Evolutionary conservation across 2,888 invertebrate genomes (phyloP).

Genomic region (Eupeodes luniger): DNA sequence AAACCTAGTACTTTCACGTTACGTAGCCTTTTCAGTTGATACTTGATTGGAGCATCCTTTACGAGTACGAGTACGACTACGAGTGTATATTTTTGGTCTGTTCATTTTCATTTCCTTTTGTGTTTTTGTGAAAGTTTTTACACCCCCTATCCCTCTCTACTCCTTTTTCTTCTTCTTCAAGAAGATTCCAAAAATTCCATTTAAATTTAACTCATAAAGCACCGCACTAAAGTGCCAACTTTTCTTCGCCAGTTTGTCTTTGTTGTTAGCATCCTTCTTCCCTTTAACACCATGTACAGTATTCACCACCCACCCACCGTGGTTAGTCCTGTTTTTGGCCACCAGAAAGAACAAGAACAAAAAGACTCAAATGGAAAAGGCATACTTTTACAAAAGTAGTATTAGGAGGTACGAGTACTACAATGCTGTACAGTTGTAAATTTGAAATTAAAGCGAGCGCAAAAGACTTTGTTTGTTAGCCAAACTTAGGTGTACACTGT

Average conservation of each 20-base stretch:
- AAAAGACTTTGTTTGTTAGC: conserved; percentile 66
- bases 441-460: conserved; percentile 72
- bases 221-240: conserved; percentile 68
- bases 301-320: not conserved
- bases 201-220: conserved; percentile 72
- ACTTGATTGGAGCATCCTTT: conserved; percentile 30
- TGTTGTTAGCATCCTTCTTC: conserved; percentile 45
- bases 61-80: not conserved
- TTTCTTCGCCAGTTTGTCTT: conserved; percentile 60
- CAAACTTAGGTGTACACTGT: conserved; percentile 26
- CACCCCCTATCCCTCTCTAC: not conserved
- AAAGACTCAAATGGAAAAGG: conserved; percentile 30
- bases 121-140: conserved; percentile 43
- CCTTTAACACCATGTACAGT: not conserved
- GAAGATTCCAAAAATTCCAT: conserved; percentile 68
- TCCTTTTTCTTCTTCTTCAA: not conserved
- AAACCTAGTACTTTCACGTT: not conserved
- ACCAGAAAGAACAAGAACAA: not conserved
- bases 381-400: conserved; percentile 58
- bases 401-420: conserved; percentile 25
- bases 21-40: conserved; percentile 3
- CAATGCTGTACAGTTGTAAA: conserved; percentile 66
- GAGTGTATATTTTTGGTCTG: conserved; percentile 49
- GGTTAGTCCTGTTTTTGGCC: conserved; percentile 50
- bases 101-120: conserved; percentile 40